A percentile compares a stretch with the other conserved stretches of the same genome.
Evolutionary conservation across 2,113 vertebrate genomes (phyloP).

Genomic region (Motacilla alba): DNA sequence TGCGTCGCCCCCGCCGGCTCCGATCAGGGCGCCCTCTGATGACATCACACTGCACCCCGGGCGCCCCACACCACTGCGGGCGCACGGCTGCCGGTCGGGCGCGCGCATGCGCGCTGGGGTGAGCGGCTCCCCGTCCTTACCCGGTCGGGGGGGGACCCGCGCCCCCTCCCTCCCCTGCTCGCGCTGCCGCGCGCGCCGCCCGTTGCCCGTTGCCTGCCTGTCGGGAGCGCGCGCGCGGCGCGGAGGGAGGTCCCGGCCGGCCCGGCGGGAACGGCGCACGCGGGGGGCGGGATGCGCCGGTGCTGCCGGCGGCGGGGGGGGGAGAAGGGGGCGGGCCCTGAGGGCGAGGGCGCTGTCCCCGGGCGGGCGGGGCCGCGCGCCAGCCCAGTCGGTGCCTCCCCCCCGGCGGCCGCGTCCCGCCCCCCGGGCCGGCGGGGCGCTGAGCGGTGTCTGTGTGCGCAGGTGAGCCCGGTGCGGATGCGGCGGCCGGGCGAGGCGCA

Average conservation of each 20-base stretch:
- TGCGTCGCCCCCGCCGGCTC: too few species aligned
- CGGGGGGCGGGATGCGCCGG: not conserved
- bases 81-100: too few species aligned
- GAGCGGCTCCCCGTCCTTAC: too few species aligned
- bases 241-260: not conserved
- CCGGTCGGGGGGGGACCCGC: too few species aligned
- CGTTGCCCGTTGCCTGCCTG: not conserved
- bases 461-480: not conserved
- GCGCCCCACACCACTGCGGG: too few species aligned
- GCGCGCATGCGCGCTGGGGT: too few species aligned
- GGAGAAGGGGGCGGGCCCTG: not conserved
- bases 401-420: not conserved
- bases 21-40: too few species aligned
- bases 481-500: not conserved
- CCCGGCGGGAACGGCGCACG: not conserved
- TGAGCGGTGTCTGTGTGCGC: not conserved
- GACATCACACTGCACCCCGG: too few species aligned
- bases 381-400: not conserved
- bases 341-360: not conserved
- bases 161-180: too few species aligned
- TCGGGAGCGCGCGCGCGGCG: not conserved
- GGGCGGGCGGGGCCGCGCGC: not conserved
- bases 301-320: not conserved
- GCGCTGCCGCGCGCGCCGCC: too few species aligned
- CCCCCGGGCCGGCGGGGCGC: not conserved